Conservation (phyloP, 2,888 invertebrate genomes). For the Teleogryllus oceanicus region DNA sequence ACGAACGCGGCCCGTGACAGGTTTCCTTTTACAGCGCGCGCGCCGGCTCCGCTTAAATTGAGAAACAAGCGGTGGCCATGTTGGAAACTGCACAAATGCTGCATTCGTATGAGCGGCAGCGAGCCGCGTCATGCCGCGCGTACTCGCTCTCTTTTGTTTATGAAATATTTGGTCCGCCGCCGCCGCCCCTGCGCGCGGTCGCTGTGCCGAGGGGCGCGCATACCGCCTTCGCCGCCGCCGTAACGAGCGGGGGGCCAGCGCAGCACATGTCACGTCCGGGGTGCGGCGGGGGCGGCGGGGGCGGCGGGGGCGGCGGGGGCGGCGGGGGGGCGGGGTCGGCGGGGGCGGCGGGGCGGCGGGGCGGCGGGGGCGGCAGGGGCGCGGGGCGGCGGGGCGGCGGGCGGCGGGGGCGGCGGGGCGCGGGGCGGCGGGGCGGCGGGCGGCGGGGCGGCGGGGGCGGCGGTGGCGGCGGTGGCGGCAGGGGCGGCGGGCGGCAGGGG, state of each 20-base stretch:
- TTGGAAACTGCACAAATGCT: background rate
- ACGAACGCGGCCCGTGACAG: background rate
- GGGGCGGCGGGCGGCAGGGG: no score
- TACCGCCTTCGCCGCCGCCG: background rate
- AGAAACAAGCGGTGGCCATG: conserved; percentile 1
- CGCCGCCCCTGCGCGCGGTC: background rate
- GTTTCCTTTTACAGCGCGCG: conserved; percentile 10
- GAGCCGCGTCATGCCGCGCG: background rate
- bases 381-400: no score
- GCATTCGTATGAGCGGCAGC: background rate
- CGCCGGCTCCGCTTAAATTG: background rate
- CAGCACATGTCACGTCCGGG: no score
- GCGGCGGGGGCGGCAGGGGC: no score
- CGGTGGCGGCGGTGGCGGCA: no score
- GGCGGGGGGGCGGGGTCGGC: no score
- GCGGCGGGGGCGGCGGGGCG: no score
- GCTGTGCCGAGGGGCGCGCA: background rate
- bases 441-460: no score
- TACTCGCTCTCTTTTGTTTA: background rate
- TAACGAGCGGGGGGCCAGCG: background rate
- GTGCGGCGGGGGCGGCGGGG: no score
- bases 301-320: no score
- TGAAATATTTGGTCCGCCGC: background rate
- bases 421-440: no score
- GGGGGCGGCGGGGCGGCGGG: no score